Evolutionary conservation across 2,113 vertebrate species (phyloP).

Genomic region (Larimichthys crocea): DNA sequence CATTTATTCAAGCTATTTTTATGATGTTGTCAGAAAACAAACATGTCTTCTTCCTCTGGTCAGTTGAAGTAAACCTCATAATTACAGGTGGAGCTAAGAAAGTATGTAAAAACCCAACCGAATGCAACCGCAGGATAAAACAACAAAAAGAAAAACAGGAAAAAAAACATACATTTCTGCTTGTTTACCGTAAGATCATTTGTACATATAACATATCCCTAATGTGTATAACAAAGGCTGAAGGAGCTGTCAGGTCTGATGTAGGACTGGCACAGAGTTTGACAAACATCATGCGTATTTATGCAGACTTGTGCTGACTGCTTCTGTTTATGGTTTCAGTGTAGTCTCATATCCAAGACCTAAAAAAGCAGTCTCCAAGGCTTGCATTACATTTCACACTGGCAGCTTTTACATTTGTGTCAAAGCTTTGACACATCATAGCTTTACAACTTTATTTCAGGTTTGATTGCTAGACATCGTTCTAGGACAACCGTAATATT

Average conservation of each 20-base stretch:
- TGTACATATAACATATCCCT: background rate
- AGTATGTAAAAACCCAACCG: constrained; percentile 30
- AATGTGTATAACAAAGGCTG: constrained; percentile 15
- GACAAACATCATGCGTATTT: constrained; percentile 25
- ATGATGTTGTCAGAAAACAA: constrained; percentile 60
- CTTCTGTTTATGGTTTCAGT: constrained; percentile 17
- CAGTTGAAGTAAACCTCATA: constrained; percentile 65
- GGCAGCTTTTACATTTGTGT: background rate
- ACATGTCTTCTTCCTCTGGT: constrained; percentile 67
- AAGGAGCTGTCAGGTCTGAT: constrained; percentile 1
- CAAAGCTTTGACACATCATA: background rate
- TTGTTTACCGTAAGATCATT: constrained; percentile 34
- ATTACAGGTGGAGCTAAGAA: constrained; percentile 60
- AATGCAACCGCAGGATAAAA: constrained; percentile 24
- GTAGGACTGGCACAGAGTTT: constrained; percentile 28
- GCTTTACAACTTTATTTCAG: background rate
- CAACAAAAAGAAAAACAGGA: constrained; percentile 19
- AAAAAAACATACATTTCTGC: background rate
- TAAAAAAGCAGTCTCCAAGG: background rate
- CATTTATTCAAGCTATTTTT: constrained; percentile 62
- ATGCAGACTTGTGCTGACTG: constrained; percentile 26
- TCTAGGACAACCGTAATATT: background rate
- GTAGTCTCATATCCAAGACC: background rate
- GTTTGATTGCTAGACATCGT: background rate
- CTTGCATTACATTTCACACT: background rate